Evolutionary conservation across 2,113 vertebrate genomes (phyloP).

Genomic region (Pimephales promelas): DNA sequence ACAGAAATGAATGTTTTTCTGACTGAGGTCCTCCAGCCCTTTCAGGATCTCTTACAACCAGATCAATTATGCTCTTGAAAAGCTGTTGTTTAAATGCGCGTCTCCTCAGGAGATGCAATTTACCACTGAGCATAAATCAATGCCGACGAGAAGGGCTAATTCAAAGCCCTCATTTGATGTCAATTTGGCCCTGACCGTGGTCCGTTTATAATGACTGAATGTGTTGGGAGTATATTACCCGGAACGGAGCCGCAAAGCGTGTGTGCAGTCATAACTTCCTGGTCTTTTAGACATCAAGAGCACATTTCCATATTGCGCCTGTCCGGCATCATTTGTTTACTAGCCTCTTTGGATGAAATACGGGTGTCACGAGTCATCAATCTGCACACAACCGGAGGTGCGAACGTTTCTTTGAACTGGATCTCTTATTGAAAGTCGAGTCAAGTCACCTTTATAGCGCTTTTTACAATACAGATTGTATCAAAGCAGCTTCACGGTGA

Average conservation of each 20-base stretch:
- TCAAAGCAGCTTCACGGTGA: too few relatives aligned
- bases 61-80: constrained; percentile 60
- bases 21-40: constrained; percentile 29
- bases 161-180: constrained; percentile 75
- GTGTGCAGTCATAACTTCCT: constrained; percentile 65
- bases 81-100: constrained; percentile 51
- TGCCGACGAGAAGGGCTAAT: constrained; percentile 76
- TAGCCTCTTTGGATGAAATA: constrained; percentile 77
- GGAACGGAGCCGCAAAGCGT: constrained; percentile 56
- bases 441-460: too few relatives aligned
- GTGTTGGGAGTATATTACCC: constrained; percentile 70
- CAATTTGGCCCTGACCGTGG: constrained; percentile 77
- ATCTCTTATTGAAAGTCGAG: constrained; percentile 7
- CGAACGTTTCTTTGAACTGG: constrained; percentile 38
- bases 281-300: constrained; percentile 23
- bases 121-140: constrained; percentile 76
- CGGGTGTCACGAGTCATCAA: constrained; percentile 67
- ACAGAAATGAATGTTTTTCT: constrained; percentile 34
- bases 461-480: too few relatives aligned
- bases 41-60: constrained; percentile 44
- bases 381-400: constrained; percentile 58
- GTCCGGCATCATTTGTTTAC: constrained; percentile 76
- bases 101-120: constrained; percentile 70
- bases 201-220: constrained; percentile 59
- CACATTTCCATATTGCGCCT: constrained; percentile 77